phyloP scores from a whole-genome alignment of 2,888 invertebrate genomes.

The Aspidiotus destructor region DNA sequence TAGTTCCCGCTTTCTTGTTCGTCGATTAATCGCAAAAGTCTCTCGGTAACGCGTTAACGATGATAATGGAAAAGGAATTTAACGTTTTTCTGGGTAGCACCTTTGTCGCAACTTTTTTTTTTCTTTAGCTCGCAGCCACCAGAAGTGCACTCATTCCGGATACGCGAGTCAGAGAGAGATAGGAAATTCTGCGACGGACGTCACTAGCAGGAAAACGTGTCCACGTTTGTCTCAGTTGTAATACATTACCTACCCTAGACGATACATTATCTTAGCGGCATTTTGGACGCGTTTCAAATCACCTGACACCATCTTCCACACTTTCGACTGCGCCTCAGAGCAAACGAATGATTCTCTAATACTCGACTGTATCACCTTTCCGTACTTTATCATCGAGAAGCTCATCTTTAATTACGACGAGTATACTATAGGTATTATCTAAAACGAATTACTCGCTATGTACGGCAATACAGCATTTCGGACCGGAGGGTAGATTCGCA shows the following conservation, averaged over 20 bases:
- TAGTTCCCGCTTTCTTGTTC: too few species aligned
- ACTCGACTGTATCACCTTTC: too few species aligned
- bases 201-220: constrained; percentile 1
- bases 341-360: too few species aligned
- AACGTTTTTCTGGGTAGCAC: neutral
- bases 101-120: neutral
- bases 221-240: neutral
- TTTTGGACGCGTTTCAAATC: neutral
- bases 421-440: too few species aligned
- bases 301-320: neutral
- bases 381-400: too few species aligned
- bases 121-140: neutral
- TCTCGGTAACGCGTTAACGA: too few species aligned
- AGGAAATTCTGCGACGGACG: neutral
- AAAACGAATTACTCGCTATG: too few species aligned
- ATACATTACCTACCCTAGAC: neutral
- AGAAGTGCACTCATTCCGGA: neutral
- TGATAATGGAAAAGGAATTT: too few species aligned
- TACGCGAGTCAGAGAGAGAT: neutral
- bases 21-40: too few species aligned
- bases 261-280: neutral
- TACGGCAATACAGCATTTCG: too few species aligned
- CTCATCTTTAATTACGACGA: too few species aligned
- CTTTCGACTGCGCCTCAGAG: neutral
- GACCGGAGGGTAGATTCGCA: too few species aligned